Conservation (phyloP, 1,140 invertebrate species). For the Mactra quadrangularis region DNA sequence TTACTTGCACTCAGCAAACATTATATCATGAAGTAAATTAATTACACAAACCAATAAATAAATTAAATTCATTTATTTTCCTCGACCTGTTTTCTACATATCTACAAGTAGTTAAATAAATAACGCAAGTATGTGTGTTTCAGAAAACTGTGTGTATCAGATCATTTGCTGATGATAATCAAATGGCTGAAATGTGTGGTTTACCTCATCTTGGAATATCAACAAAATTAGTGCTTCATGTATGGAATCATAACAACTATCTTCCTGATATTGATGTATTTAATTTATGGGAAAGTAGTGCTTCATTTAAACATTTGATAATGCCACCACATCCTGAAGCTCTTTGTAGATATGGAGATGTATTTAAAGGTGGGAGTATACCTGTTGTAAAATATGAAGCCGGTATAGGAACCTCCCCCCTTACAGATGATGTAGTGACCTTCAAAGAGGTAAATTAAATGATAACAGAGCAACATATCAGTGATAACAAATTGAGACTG, state of each 20-base stretch:
- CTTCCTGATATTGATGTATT: conserved; percentile 11
- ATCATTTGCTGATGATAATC: conserved; percentile 22
- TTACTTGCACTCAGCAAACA: background rate
- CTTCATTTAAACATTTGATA: conserved; percentile 43
- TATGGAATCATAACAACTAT: conserved; percentile 62
- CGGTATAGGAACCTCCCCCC: conserved; percentile 41
- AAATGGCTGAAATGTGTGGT: conserved; percentile 46
- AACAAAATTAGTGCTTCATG: conserved; percentile 41
- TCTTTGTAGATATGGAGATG: conserved; percentile 58
- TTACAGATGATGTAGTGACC: conserved; percentile 14
- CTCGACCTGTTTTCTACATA: too few species aligned
- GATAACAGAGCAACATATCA: too few species aligned
- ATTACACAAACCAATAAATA: too few species aligned
- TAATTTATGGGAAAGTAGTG: conserved; percentile 33
- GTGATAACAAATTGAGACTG: too few species aligned
- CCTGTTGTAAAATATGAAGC: conserved; percentile 60
- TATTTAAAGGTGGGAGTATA: conserved; percentile 60
- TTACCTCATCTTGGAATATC: conserved; percentile 31
- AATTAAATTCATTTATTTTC: too few species aligned
- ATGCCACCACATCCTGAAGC: conserved; percentile 34
- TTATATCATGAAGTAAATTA: background rate
- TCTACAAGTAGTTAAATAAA: too few species aligned
- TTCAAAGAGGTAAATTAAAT: conserved; percentile 53
- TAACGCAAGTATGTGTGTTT: too few species aligned
- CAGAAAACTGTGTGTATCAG: conserved; percentile 54